Base-by-base conservation (phyloP, 2,888 invertebrate species). In the Chrysodeixis includens region DNA sequence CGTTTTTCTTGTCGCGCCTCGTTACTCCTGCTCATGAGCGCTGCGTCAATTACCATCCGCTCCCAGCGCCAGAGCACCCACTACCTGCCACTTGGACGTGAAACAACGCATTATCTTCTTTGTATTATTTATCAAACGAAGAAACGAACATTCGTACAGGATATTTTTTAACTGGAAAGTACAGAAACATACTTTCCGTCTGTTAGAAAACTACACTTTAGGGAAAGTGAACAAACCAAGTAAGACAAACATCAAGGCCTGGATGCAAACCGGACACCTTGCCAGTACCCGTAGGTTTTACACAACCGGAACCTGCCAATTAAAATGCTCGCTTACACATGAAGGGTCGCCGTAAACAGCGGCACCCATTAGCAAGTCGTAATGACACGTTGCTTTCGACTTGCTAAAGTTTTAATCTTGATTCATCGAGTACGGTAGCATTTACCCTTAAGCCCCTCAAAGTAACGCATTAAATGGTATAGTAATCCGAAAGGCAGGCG, bases 1-100 rank as follows among this genome's bases (percentile, higher is more conserved):
- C 80, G 78, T 83, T 87, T 90, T 88, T 76, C 90, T 88, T 88
- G 88, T 89, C 86, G 83, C 88, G 87, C 81, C 89, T 91, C 90
- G 90, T 91, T 92, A 87, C 88, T 84, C 86, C 86, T 83, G 78
- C 83, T 81, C 60, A 69, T 58, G 60, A 70, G 66, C 65, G 65
- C 84, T 81, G 83, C 83, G 83, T 86, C 84, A 90, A 88, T 89
- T 89, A 87, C 84, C 74, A 56, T 54, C 66, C 62, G 40, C 16
- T 30, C 30, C 32, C 61, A 40, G 56, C 61, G 60, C 65, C 51
- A 55, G n/a, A 46, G 44, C 26, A 79, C 66, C 51, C 59, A 60
- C 53, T 44, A 58, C 46, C 54, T 57, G n/a, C 59, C 16, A 51
- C 56, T 66, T 76, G 65, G 73, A 68, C 67, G 67, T 74, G 63